These are phyloP conservation scores for Meloidogyne hapla DNA, from an alignment of 1,140 invertebrate genomes.

Conservation along the genomic window DNA sequence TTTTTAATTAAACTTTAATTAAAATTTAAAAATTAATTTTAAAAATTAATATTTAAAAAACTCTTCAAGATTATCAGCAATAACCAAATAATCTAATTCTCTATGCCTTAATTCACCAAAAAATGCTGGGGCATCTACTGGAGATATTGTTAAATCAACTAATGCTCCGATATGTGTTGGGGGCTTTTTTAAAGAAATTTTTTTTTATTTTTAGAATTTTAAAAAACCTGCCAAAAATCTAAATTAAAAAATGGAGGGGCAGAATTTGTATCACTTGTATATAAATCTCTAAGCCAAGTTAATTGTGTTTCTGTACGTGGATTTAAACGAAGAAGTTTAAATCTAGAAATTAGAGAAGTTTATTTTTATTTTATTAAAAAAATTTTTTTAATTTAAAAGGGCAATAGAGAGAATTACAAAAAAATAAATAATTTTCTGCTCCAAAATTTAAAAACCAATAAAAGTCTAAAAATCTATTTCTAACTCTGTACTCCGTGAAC, in stretches of 20 bases:
- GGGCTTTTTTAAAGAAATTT: conserved; percentile 24
- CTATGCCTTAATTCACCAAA: conserved; percentile 50
- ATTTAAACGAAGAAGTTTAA: conserved; percentile 58
- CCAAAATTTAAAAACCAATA: no score
- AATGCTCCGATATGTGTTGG: conserved; percentile 43
- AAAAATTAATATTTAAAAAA: no score
- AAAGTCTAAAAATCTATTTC: no score
- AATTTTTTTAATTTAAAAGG: no score
- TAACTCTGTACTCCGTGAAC: no score
- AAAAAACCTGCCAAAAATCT: conserved; percentile 57
- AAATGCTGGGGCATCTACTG: conserved; percentile 52
- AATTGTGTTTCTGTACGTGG: conserved; percentile 51
- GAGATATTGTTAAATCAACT: conserved; percentile 54
- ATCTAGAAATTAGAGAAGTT: conserved; percentile 40
- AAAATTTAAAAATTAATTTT: not conserved
- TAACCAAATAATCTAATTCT: conserved; percentile 57
- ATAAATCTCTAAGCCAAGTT: conserved; percentile 47
- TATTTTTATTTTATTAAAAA: not conserved
- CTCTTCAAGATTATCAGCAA: conserved; percentile 59
- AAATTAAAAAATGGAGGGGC: conserved; percentile 43
- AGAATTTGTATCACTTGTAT: conserved; percentile 31
- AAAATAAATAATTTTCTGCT: no score
- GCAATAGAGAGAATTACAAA: no score
- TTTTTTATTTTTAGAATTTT: not conserved
- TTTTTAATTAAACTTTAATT: conserved; percentile 26